Conservation (phyloP, 92 coral and sea anemone genomes). For the Isaurus tuberculatus region DNA sequence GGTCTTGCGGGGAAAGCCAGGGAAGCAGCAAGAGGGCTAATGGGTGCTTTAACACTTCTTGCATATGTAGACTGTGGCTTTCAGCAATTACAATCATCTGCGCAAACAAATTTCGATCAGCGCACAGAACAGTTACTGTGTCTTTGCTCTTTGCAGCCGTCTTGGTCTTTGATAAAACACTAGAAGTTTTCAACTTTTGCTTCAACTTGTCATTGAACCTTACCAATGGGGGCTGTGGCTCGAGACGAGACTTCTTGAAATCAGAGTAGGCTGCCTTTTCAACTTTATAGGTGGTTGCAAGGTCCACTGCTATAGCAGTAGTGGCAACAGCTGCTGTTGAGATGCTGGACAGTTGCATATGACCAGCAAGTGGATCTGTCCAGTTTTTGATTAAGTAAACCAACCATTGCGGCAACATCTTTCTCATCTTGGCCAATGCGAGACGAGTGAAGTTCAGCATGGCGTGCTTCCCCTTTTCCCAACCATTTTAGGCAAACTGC, state of each 20-base stretch:
- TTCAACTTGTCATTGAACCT: slow-evolving; percentile 16
- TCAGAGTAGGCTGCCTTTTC: slow-evolving; percentile 11
- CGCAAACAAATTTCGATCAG: slow-evolving; percentile 56
- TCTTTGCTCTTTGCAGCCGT: slow-evolving; percentile 3
- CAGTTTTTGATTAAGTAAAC: slow-evolving; percentile 32
- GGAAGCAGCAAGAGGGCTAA: slow-evolving; percentile 51
- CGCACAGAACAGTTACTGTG: slow-evolving; percentile 7
- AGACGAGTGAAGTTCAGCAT: slow-evolving; percentile 44
- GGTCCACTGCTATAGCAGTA: slow-evolving; percentile 53
- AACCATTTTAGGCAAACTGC: slow-evolving; percentile 53
- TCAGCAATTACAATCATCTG: slow-evolving; percentile 49
- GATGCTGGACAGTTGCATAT: slow-evolving; percentile 53
- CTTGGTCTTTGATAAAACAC: slow-evolving; percentile 34
- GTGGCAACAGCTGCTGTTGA: slow-evolving; percentile 64
- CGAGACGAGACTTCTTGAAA: neutral
- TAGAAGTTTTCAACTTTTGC: slow-evolving; percentile 49
- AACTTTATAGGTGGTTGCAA: slow-evolving; percentile 1
- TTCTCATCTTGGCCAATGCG: slow-evolving; percentile 50
- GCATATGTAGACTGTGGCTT: slow-evolving; percentile 47
- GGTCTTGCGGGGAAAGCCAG: slow-evolving; percentile 41
- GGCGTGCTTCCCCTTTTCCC: slow-evolving; percentile 22
- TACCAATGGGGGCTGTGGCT: slow-evolving; percentile 5
- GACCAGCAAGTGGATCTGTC: slow-evolving; percentile 58
- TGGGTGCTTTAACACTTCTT: slow-evolving; percentile 52
- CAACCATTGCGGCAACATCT: slow-evolving; percentile 35